phyloP scores from a whole-genome alignment of 2,888 invertebrate genomes.

The Apodemia zela region DNA sequence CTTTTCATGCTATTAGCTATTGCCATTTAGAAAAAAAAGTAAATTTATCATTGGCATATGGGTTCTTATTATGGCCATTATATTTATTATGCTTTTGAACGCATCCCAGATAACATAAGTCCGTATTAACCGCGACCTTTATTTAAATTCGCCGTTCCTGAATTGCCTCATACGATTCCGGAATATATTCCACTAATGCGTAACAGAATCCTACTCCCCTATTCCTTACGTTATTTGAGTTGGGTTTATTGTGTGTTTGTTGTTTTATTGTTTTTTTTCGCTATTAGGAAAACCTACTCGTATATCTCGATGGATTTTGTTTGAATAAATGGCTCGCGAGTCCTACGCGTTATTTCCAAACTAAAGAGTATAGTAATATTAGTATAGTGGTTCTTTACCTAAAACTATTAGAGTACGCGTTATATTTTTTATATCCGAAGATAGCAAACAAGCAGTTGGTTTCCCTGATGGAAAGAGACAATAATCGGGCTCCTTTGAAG shows the following conservation, averaged over 20 bases:
- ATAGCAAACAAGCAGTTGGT: too few species aligned
- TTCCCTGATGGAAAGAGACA: too few species aligned
- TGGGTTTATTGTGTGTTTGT: slow-evolving; percentile 12
- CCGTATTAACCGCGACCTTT: slow-evolving; percentile 33
- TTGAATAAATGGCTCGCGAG: neutral
- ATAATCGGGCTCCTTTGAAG: too few species aligned
- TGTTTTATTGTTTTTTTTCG: slow-evolving; percentile 15
- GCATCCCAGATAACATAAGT: neutral
- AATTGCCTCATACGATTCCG: slow-evolving; percentile 33
- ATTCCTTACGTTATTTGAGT: slow-evolving; percentile 11
- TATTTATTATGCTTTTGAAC: slow-evolving; percentile 6
- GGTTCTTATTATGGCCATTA: neutral
- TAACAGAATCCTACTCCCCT: slow-evolving; percentile 29
- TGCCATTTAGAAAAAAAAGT: too few species aligned
- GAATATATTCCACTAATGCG: slow-evolving; percentile 38
- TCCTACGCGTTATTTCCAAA: slow-evolving; percentile 3
- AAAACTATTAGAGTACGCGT: too few species aligned
- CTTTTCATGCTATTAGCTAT: too few species aligned
- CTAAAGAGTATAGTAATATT: neutral
- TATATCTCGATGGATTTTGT: slow-evolving; percentile 2
- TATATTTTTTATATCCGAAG: too few species aligned
- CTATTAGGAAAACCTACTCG: slow-evolving; percentile 4
- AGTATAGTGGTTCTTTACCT: neutral
- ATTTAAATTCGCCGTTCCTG: slow-evolving; percentile 36
- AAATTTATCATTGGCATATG: neutral